Evolutionary conservation across 2,797 vertebrate genomes (phyloP), one percentile per base, ranked within the genome.

Genomic region (Manis crassicaudata): DNA sequence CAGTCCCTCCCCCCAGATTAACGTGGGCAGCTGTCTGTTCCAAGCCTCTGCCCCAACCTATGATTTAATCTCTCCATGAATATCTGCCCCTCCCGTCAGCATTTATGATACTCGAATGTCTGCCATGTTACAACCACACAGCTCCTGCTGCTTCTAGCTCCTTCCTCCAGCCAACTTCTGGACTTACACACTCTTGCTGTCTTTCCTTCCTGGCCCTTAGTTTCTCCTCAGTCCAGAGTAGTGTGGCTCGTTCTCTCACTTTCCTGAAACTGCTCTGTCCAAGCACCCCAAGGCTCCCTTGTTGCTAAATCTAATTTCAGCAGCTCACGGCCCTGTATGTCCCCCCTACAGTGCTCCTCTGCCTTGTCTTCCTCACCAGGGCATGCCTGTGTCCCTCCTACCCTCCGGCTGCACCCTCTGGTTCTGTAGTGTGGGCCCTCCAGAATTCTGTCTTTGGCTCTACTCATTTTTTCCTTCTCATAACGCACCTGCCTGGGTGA

Each of bases 321-420:
- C 13, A 35, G 50, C 37, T 5, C 7, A 0, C 3, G 46, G 8
- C 63, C 40, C 43, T 46, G 46, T 77, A 16, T 11, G 0, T 4
- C 37, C 35, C 40, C 73, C 40, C 29, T 9, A 35, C 65, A 8
- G 18, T 8, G 7, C 7, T 84, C 32, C 4, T 72, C 29, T 65
- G 40, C 21, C 54, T 56, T 37, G 1, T 4, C 16, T 21, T 43
- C 46, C 72, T 85, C n/a, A 6, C 23, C 23, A 10, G n/a, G 9
- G 40, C 5, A 0, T 1, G 1, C 5, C 32, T 25, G 21, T 27
- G 5, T 0, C 46, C 3, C 40, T 52, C 52, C 54, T n/a, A 2
- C 67, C 62, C 62, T 81, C 35, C 3, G 1, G 18, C 52, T 5
- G 27, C 11, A 7, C 5, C 46, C 84, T 76, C 62, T 27, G 7